A percentile compares a stretch with the other conserved stretches of the same genome.
Conservation (phyloP, 2,888 invertebrate genomes). For the Cantharis flavilabris region DNA sequence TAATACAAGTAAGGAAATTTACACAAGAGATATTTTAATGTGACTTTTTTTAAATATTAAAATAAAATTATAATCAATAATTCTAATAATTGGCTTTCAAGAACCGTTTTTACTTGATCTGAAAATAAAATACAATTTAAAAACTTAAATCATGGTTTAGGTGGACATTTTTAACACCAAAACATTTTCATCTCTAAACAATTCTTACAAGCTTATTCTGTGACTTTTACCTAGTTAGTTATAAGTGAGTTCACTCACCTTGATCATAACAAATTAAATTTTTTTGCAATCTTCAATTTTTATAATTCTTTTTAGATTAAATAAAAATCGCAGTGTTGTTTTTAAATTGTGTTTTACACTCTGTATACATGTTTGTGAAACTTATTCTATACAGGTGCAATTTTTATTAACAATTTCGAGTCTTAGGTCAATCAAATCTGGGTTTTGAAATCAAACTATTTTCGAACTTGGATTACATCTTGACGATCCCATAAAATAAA, state of each 20-base stretch:
- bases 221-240: background rate
- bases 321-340: slow-evolving; percentile 1
- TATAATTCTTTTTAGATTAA: background rate
- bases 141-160: background rate
- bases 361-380: background rate
- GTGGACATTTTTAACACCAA: background rate
- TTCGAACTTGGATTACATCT: background rate
- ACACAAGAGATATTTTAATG: background rate
- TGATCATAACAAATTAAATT: background rate
- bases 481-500: background rate
- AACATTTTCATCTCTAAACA: background rate
- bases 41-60: background rate
- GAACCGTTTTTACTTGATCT: background rate
- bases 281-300: background rate
- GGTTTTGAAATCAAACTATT: background rate
- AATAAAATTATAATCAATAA: background rate
- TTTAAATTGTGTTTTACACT: background rate
- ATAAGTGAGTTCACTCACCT: background rate
- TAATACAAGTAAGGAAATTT: background rate
- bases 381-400: slow-evolving; percentile 18
- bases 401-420: slow-evolving; percentile 20
- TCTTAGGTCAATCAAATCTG: background rate
- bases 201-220: background rate
- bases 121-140: background rate
- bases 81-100: background rate